Evolutionary conservation across 2,888 invertebrate species (phyloP).

Genomic region (Limnephilus marmoratus): DNA sequence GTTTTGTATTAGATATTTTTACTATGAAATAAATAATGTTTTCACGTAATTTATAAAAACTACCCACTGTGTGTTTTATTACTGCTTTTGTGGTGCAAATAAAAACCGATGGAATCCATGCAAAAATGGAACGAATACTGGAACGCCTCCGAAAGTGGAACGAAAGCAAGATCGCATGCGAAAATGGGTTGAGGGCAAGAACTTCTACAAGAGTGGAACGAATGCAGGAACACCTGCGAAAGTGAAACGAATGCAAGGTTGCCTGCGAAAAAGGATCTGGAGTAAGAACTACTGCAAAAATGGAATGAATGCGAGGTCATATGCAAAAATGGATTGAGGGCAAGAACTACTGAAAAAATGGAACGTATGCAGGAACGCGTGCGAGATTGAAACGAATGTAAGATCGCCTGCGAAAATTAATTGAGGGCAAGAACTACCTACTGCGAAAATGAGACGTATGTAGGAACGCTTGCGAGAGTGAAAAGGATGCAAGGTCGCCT

Average conservation of each 20-base stretch:
- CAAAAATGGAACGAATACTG: too few species aligned
- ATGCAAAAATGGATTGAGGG: not conserved
- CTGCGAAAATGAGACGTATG: too few species aligned
- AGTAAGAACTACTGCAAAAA: not conserved
- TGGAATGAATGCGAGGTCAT: not conserved
- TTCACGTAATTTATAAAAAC: not conserved
- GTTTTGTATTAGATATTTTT: not conserved
- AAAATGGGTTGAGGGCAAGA: not conserved
- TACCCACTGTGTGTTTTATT: not conserved
- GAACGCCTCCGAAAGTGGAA: not conserved
- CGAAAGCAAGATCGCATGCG: not conserved
- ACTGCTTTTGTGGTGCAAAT: not conserved
- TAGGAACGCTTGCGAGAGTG: too few species aligned
- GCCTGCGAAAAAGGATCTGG: not conserved
- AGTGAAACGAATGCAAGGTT: not conserved
- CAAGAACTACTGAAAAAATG: not conserved
- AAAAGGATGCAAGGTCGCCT: too few species aligned
- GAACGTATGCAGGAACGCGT: not conserved
- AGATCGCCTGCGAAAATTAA: not conserved
- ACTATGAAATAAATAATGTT: not conserved
- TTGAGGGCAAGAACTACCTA: not conserved
- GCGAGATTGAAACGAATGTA: not conserved
- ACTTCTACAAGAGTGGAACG: not conserved
- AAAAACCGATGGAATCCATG: too few species aligned
- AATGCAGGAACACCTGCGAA: not conserved